These are phyloP conservation scores for Drosophila fulvimacula DNA, from an alignment of 2,888 invertebrate species.

Conservation along the genomic window DNA sequence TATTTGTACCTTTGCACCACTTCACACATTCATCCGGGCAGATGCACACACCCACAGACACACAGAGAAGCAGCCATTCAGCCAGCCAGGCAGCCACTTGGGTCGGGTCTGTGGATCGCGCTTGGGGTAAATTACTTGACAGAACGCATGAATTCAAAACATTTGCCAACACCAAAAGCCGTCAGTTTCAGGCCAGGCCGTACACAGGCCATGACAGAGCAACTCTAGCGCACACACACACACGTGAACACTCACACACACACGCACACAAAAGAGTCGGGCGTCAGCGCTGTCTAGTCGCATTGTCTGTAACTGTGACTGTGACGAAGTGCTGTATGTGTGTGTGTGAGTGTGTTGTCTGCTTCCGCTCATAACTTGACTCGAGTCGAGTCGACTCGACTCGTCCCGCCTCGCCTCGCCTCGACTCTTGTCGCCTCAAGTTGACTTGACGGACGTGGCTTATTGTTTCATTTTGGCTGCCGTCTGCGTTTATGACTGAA, in stretches of 20 bases:
- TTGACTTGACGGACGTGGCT: slow-evolving; percentile 80
- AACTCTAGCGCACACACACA: slow-evolving; percentile 27
- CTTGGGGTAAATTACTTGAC: slow-evolving; percentile 68
- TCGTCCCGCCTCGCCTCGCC: slow-evolving; percentile 55
- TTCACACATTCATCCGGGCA: slow-evolving; percentile 27
- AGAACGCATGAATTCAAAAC: slow-evolving; percentile 72
- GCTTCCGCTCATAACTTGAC: slow-evolving; percentile 63
- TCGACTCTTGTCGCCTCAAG: slow-evolving; percentile 75
- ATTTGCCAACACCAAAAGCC: slow-evolving; percentile 64
- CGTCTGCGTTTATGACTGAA: slow-evolving; percentile 65
- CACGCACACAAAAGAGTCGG: slow-evolving; percentile 24
- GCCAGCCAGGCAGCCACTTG: slow-evolving; percentile 41
- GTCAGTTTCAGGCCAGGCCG: slow-evolving; percentile 55
- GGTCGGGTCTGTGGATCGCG: slow-evolving; percentile 47
- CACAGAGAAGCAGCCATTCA: slow-evolving; percentile 12
- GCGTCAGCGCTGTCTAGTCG: slow-evolving; percentile 68
- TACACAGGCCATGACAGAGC: slow-evolving; percentile 50
- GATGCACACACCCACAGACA: slow-evolving; percentile 23
- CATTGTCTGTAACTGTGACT: slow-evolving; percentile 68
- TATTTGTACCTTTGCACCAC: slow-evolving; percentile 33
- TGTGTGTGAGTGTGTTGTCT: slow-evolving; percentile 34
- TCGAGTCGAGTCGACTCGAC: slow-evolving; percentile 62
- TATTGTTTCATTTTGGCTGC: slow-evolving; percentile 78
- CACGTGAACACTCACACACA: slow-evolving; percentile 15
- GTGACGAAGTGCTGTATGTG: slow-evolving; percentile 66